Evolutionary conservation across 1,140 invertebrate species (phyloP).

Genomic region (Tetramorium simillimum): DNA sequence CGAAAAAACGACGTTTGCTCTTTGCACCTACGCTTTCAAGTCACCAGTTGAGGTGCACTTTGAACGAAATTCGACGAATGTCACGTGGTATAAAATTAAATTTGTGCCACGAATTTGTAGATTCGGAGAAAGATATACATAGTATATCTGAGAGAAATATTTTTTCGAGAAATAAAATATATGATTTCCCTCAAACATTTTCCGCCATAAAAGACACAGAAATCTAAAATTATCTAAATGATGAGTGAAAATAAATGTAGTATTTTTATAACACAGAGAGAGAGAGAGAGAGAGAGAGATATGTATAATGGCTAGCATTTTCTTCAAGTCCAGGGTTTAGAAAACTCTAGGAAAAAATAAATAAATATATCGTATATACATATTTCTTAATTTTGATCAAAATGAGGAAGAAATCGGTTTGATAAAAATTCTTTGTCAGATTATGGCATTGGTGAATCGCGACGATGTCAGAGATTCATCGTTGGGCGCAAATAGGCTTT

Average conservation of each 20-base stretch:
- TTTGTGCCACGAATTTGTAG: background rate
- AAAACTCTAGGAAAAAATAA: background rate
- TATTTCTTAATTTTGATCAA: background rate
- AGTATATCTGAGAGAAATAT: background rate
- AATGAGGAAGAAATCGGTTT: background rate
- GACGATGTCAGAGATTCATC: constrained; percentile 48
- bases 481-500: constrained; percentile 72
- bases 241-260: background rate
- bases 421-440: background rate
- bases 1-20: constrained; percentile 19
- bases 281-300: background rate
- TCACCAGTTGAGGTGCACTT: constrained; percentile 10
- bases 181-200: background rate
- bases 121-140: background rate
- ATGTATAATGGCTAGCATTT: background rate
- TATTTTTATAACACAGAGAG: background rate
- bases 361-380: no score
- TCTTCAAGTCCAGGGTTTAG: background rate
- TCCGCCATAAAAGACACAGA: background rate
- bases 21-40: constrained; percentile 23
- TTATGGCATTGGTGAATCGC: constrained; percentile 18
- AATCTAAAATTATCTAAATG: background rate
- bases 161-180: background rate
- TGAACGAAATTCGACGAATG: background rate
- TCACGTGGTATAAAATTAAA: constrained; percentile 25